Percentiles rank a stretch among this genome's conserved stretches.
These are phyloP conservation scores for Peromyscus nudipes DNA, from an alignment of 2,797 vertebrate species.

Conservation along the genomic window DNA sequence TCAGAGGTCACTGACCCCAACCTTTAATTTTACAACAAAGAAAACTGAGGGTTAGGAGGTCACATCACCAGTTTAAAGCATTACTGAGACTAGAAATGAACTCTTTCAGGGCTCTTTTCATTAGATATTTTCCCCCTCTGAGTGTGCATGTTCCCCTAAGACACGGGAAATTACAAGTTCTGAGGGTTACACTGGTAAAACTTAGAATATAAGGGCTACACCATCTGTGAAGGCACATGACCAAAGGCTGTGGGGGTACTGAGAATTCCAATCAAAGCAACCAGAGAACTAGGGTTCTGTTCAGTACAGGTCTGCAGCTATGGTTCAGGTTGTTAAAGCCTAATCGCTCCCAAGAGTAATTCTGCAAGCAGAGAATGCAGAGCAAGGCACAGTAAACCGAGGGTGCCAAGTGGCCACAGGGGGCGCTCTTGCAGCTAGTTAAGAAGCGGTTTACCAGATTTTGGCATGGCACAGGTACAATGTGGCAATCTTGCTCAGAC, in stretches of 20 bases:
- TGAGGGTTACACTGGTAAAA: background rate
- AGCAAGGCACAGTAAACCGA: background rate
- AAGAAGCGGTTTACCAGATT: background rate
- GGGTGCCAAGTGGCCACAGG: background rate
- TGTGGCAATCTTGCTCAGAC: background rate
- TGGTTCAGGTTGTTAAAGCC: background rate
- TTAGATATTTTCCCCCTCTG: background rate
- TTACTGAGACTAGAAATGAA: constrained; percentile 41
- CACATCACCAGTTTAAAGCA: constrained; percentile 59
- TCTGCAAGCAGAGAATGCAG: background rate
- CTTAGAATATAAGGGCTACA: background rate
- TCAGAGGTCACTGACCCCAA: constrained; percentile 64
- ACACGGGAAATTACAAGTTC: background rate
- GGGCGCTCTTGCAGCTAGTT: background rate
- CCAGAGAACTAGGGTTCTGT: background rate
- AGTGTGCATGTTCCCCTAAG: background rate
- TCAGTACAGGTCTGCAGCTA: too few species aligned
- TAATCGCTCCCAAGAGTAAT: background rate
- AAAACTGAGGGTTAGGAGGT: constrained; percentile 51
- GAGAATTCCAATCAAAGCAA: background rate
- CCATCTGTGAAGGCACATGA: background rate
- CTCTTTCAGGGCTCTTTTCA: background rate
- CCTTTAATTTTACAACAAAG: constrained; percentile 81
- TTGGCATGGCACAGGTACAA: accelerated
- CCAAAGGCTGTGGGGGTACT: background rate